Conservation (phyloP, 2,113 vertebrate genomes). For the Carollia perspicillata region DNA sequence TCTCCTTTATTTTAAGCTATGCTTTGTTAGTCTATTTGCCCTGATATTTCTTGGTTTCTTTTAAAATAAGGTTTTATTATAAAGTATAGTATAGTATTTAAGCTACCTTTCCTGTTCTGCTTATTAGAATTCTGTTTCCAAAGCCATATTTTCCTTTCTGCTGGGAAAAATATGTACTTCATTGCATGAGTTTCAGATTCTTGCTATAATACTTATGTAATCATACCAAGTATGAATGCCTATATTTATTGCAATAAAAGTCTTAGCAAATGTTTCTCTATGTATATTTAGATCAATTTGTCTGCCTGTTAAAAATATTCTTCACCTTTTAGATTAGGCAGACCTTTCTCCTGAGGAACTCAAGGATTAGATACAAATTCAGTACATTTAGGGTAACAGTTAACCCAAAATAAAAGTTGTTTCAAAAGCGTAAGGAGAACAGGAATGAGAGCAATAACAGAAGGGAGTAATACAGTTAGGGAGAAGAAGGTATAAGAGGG, state of each 20-base stretch:
- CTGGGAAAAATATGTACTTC: conserved; percentile 43
- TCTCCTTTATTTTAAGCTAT: conserved; percentile 16
- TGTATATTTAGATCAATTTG: background rate
- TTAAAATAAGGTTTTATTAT: background rate
- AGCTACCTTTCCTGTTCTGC: conserved; percentile 46
- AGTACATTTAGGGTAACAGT: background rate
- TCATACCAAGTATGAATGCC: background rate
- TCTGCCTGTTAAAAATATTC: background rate
- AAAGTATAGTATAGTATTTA: background rate
- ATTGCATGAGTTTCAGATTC: conserved; percentile 28
- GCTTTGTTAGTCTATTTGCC: background rate
- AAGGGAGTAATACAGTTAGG: background rate
- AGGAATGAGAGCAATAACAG: background rate
- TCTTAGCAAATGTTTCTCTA: background rate
- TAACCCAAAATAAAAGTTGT: conserved; percentile 33
- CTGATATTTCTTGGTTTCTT: conserved; percentile 4
- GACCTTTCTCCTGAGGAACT: background rate
- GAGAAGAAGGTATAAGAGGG: background rate
- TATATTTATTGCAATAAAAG: conserved; percentile 27
- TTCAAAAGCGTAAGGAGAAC: background rate
- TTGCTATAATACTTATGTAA: background rate
- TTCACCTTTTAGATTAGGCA: background rate
- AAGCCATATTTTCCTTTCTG: conserved; percentile 65
- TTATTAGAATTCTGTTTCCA: conserved; percentile 61
- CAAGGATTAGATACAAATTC: background rate